Evolutionary conservation across 2,113 vertebrate genomes (phyloP).

Genomic region (Sphaerodactylus townsendi): DNA sequence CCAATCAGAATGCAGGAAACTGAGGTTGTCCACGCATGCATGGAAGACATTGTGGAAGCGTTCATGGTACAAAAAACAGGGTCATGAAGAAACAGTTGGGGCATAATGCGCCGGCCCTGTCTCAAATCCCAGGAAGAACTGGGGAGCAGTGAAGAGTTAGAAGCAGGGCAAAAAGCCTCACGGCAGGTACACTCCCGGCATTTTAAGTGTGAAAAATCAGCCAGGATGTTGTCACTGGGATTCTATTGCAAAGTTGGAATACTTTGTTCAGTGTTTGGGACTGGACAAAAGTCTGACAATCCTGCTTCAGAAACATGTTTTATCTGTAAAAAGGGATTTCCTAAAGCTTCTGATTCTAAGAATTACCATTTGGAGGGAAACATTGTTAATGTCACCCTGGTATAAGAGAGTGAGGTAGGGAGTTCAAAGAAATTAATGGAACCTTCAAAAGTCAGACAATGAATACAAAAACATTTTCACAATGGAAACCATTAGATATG

Average conservation of each 20-base stretch:
- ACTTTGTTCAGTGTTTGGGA: not conserved
- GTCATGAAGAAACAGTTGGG: too few species aligned
- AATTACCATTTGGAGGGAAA: not conserved
- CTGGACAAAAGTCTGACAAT: not conserved
- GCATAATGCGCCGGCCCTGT: too few species aligned
- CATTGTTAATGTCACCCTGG: not conserved
- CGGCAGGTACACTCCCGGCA: too few species aligned
- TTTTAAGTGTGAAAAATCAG: too few species aligned
- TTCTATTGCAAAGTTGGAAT: not conserved
- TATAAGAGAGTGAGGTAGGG: not conserved
- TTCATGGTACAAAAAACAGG: too few species aligned
- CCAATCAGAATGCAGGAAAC: too few species aligned
- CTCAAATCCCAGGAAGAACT: too few species aligned
- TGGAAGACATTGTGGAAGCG: too few species aligned
- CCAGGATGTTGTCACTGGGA: accelerated
- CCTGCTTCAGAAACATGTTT: not conserved
- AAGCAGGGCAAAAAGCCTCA: too few species aligned
- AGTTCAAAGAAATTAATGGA: accelerated
- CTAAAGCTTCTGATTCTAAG: not conserved
- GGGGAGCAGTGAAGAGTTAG: too few species aligned
- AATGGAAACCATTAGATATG: not conserved
- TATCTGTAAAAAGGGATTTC: not conserved
- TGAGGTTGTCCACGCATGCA: too few species aligned
- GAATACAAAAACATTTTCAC: not conserved
- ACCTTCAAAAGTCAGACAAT: not conserved